Evolutionary conservation across 1,140 invertebrate genomes (phyloP).

Genomic region (Drosophila punjabiensis): DNA sequence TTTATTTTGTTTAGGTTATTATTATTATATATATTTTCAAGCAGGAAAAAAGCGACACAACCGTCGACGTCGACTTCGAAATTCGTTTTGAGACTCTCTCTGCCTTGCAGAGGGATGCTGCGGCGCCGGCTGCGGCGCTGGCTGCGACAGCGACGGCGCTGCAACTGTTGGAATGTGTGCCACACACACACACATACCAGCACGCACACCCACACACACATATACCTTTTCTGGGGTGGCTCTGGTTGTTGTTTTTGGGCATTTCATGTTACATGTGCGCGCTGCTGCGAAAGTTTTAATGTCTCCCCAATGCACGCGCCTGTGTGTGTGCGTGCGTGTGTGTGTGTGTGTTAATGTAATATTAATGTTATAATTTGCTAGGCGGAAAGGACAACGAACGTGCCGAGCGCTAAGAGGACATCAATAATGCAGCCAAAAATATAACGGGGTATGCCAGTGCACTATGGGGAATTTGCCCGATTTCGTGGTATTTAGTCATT

Average conservation of each 20-base stretch:
- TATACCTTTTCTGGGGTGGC: conserved; percentile 54
- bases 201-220: conserved; percentile 27
- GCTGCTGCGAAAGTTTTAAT: conserved; percentile 71
- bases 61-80: conserved; percentile 84
- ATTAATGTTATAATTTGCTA: conserved; percentile 82
- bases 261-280: conserved; percentile 66
- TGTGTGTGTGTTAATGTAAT: conserved; percentile 77
- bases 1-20: conserved; percentile 64
- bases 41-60: conserved; percentile 72
- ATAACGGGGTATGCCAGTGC: conserved; percentile 31
- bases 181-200: conserved; percentile 51
- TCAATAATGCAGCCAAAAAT: conserved; percentile 72
- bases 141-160: conserved; percentile 49
- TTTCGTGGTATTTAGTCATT: too few species aligned
- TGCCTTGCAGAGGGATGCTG: conserved; percentile 58
- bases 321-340: conserved; percentile 30
- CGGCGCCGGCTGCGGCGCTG: conserved; percentile 31
- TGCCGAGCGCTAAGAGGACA: conserved; percentile 46
- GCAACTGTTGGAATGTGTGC: conserved; percentile 82
- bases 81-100: conserved; percentile 80
- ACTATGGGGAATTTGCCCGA: too few species aligned
- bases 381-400: conserved; percentile 54
- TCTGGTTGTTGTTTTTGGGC: conserved; percentile 67
- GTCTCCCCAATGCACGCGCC: conserved; percentile 72
- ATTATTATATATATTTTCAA: conserved; percentile 36